Base-by-base conservation (phyloP, 2,113 vertebrate genomes). In the Coregonus clupeaformis region DNA sequence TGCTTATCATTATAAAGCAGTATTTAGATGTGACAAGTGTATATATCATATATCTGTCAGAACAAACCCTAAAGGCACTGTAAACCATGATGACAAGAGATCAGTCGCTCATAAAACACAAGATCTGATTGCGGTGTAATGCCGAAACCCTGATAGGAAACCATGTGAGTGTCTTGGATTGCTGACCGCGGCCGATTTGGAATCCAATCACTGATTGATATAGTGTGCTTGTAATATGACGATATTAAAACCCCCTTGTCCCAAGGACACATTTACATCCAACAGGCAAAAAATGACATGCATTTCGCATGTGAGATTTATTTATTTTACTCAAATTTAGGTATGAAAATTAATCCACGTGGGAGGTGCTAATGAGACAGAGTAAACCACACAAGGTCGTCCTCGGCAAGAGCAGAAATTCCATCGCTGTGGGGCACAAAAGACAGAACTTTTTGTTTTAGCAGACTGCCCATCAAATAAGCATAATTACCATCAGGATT, bases 401-500 rank as follows among this genome's bases (percentile, higher is more conserved):
- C 86, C 71, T 80, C 77, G 84, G 81, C 91, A 88, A 89, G 89
- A 92, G 81, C 80, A 82, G 88, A 89, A 86, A 91, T 86, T 80
- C 77, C 72, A 85, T 87, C 84, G 87, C 93, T 95, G 82, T 90
- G 85, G 93, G 91, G 86, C 86, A 92, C 77, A 78, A 75, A 75
- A 91, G 90, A 90, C 90, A 89, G 87, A 93, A 91, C 90, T 92
- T 92, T 93, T 91, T 89, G 94, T 95, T 94, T 95, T 91, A 95
- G 89, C 86, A 92, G 91, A 92, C 92, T 94, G 91, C 93, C 94
- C 92, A 91, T 97, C 92, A 96, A 94, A 94, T 92, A 94, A 94
- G 89, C 93, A 93, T 93, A 93, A 93, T 94, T 93, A 94, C 94
- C 91, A 95, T 97, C 93, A 94, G 92, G 95, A 97, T 96, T 96